Base-by-base conservation (phyloP, 2,113 vertebrate genomes). In the Cepphus grylle region DNA sequence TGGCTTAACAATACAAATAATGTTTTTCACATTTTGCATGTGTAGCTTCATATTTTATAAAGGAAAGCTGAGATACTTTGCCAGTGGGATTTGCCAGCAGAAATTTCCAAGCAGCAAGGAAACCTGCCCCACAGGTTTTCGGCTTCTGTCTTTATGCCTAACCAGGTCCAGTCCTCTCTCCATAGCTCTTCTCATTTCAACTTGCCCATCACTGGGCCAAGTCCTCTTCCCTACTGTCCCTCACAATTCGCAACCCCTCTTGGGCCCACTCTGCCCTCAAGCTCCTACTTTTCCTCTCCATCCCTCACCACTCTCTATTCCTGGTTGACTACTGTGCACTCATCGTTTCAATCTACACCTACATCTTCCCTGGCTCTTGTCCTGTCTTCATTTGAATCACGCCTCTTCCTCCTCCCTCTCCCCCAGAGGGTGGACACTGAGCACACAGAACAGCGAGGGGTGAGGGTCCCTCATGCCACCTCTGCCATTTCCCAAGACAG, bases 41-140 rank as follows among this genome's bases (percentile, higher is more conserved):
- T 47, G 15, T 65, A 66, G 23, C 38, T 90, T 79, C 21, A 4
- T 29, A 40, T 23, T 30, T 81, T 91, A 86, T 36, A 77, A 65
- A 77, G 47, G 36, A 78, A 63, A 76, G 50, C n/a, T 16, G 32
- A 82, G 70, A 67, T 38, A 38, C 7, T 85, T 84, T 85, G 55
- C 47, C 15, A 42, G 26, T 29, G 45, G 49, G 25, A 78, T 91
- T 89, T 94, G 25, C 42, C 25, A 93, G 74, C n/a, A 63, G n/a
- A 79, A 80, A n/a, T 77, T 86, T 63, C n/a, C 1, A 0, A 90
- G 43, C 45, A 40, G 53, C 0, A 0, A 43, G 6, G n/a, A 45
- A 74, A 65, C 29, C 26, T 56, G 30, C 19, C 55, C 61, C 32
- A 29, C 8, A 36, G 30, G 6, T 67, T 91, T 76, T 80, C 32